Base-by-base conservation (phyloP, 2,797 vertebrate genomes). In the Malacoctenus gilli region DNA sequence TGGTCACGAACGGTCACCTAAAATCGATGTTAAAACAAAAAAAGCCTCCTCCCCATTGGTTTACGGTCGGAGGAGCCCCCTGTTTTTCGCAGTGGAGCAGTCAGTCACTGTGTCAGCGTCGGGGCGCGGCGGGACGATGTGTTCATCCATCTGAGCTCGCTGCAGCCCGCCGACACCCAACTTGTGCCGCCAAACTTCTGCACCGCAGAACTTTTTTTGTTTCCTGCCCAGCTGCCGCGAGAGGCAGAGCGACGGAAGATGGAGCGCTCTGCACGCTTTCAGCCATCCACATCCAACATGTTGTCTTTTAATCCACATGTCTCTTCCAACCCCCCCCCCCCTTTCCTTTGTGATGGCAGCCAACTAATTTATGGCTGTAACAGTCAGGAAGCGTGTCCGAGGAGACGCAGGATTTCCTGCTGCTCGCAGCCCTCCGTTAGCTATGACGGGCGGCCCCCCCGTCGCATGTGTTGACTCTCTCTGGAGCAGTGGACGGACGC, bases 31-130 rank as follows among this genome's bases (percentile, higher is more conserved):
- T 15, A 2, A 4, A 4, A 23, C 22, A 30, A 30, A 34, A 66
- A 53, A 32, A n/a, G n/a, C n/a, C n/a, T 16, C 44, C 10, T 28
- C 38, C 13, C 30, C 20, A 10, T n/a, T 1, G 11, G 30, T 56
- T n/a, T 28, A 2, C 4, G 13, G 28, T 36, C 22, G 36, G 62
- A 19, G 8, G 30, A 42, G 35, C 31, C 7, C 9, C 40, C n/a
- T 40, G 21, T 34, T 53, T 40, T 28, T 19, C 28, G 51, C 35
- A 67, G 48, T 54, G 59, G 23, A 49, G 50, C 54, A 65, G 42
- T 72, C 41, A 36, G 36, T 75, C 56, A 64, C 20, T 1, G 11
- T 50, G 46, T 59, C 58, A 31, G 19, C 5, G 42, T 57, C 42
- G 37, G 4, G n/a, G 42, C 52, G 36, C 56, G 38, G 30, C 16